Conservation (phyloP, 2,888 invertebrate species). For the Cyclophora albipunctata region DNA sequence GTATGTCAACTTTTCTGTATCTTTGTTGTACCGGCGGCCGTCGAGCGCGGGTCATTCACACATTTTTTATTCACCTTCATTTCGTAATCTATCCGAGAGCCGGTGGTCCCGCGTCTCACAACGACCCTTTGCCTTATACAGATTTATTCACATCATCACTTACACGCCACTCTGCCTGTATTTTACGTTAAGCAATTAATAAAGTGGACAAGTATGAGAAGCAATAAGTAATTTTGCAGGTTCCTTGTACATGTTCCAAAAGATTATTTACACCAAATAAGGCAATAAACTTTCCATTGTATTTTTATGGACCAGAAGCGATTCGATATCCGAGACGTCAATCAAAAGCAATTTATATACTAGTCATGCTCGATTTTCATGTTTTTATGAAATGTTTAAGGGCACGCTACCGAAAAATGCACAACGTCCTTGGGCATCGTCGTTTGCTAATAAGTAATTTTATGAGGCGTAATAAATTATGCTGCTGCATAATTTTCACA, state of each 20-base stretch:
- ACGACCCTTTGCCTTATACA: constrained; percentile 37
- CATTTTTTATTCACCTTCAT: constrained; percentile 45
- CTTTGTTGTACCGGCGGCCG: constrained; percentile 31
- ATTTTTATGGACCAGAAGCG: background rate
- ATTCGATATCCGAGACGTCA: constrained; percentile 5
- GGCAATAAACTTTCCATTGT: constrained; percentile 14
- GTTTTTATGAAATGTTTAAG: constrained; percentile 11
- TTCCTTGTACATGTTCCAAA: constrained; percentile 8
- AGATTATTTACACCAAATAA: constrained; percentile 10
- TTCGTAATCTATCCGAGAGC: constrained; percentile 18
- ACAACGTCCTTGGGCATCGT: background rate
- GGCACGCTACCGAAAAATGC: constrained; percentile 9
- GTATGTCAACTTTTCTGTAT: constrained; percentile 37
- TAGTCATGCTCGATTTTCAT: constrained; percentile 9
- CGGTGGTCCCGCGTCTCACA: constrained; percentile 17
- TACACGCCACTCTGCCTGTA: constrained; percentile 10
- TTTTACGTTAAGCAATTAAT: constrained; percentile 13
- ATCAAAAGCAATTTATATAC: constrained; percentile 5
- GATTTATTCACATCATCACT: constrained; percentile 30
- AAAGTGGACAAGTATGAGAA: constrained; percentile 6
- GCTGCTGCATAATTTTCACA: too few relatives aligned
- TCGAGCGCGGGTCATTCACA: constrained; percentile 31
- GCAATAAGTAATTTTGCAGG: constrained; percentile 8
- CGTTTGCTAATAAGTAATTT: too few relatives aligned
- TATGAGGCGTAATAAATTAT: too few relatives aligned